A percentile compares a stretch with the other conserved stretches of the same genome.
Evolutionary conservation across 2,888 invertebrate species (phyloP).

Genomic region (Drosophila silvestris): DNA sequence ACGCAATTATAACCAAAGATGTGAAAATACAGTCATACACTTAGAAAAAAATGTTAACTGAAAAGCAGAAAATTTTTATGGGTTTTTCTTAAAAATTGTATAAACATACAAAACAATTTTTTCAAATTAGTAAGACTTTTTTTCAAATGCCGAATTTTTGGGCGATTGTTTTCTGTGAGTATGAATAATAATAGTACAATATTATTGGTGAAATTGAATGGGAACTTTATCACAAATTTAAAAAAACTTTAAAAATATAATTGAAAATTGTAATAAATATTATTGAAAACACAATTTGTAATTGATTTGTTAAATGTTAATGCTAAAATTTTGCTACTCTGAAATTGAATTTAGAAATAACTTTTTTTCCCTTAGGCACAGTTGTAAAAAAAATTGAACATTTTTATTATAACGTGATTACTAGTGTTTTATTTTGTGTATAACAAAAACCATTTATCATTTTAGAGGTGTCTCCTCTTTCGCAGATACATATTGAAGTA

Average conservation of each 20-base stretch:
- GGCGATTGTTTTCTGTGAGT: neutral
- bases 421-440: neutral
- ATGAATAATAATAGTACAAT: neutral
- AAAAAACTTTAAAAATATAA: neutral
- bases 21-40: neutral
- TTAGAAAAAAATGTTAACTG: neutral
- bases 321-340: neutral
- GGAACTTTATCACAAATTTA: neutral
- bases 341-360: neutral
- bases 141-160: accelerated
- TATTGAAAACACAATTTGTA: neutral
- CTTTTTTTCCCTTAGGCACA: no score
- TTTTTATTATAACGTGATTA: neutral
- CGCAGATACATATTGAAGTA: neutral
- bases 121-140: neutral
- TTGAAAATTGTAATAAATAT: neutral
- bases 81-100: neutral
- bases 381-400: neutral
- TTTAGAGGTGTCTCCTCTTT: neutral
- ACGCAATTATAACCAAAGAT: constrained; percentile 15
- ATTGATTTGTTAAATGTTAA: neutral
- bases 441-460: neutral
- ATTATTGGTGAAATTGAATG: neutral
- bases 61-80: neutral
- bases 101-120: neutral